Base-by-base conservation (phyloP, 1,140 invertebrate species). In the Parapsyche elsis region DNA sequence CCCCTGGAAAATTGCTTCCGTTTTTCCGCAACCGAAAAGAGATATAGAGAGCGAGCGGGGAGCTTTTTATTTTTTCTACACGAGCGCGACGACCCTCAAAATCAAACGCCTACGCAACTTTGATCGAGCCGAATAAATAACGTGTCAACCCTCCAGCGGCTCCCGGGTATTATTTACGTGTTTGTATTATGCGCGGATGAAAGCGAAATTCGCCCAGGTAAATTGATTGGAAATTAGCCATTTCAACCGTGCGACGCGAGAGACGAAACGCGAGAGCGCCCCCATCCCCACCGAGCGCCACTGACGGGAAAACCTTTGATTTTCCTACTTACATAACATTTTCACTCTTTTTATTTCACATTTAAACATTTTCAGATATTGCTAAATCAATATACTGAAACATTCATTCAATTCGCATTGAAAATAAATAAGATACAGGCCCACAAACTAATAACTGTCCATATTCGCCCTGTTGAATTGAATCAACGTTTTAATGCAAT, bases 181-280 rank as follows among this genome's bases (percentile, higher is more conserved):
- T 38, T 38, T 38, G 30, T 38, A 38, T 38, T 38, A 19, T 21
- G 57, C 21, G 16, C 9, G 21, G 57, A 61, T 70, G 49, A 81
- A 80, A 80, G 79, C 78, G 64, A 77, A 83, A 71, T 73, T 71
- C 45, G 24, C 74, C 23, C 61, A 70, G 70, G 46, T 57, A 83
- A 83, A 83, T 83, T 83, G 81, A 83, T 83, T 83, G 81, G 81
- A 83, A 83, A 83, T 83, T 83, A 80, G 81, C 79, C 59, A 80
- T 71, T 75, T 73, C 79, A 80, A 70, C 81, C 81, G 71, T 83
- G 71, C 53, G 71, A 81, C 64, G 30, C 30, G 30, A 7, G 30
- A 38, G 30, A 38, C 16, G 71, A 74, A 49, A 19, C 49, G 49
- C 49, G 49, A n/a, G n/a, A n/a, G n/a, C n/a, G n/a, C n/a, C n/a